phyloP scores from a whole-genome alignment of 2,888 invertebrate species.

The Calameuta idolon region DNA sequence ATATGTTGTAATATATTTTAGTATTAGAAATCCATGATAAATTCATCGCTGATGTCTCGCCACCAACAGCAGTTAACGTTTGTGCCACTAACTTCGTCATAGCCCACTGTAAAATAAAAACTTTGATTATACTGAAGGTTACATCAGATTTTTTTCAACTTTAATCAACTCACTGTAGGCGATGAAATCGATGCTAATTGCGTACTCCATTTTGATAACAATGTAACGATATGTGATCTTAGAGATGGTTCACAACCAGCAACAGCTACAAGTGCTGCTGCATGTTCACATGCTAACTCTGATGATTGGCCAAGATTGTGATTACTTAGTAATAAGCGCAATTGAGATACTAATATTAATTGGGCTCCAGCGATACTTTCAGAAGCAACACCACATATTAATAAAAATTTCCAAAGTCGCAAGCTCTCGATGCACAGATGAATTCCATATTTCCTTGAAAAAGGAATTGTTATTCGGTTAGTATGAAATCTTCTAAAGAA shows the following conservation, averaged over 20 bases:
- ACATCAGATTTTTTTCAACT: background rate
- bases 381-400: constrained; percentile 44
- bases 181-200: constrained; percentile 44
- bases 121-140: background rate
- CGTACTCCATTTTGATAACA: constrained; percentile 58
- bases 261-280: constrained; percentile 53
- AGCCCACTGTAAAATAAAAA: constrained; percentile 48
- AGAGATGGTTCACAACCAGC: constrained; percentile 42
- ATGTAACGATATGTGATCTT: constrained; percentile 40
- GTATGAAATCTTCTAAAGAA: background rate
- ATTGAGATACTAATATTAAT: constrained; percentile 49
- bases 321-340: constrained; percentile 53
- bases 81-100: constrained; percentile 53
- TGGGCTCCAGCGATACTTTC: constrained; percentile 54
- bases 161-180: constrained; percentile 42
- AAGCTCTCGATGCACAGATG: constrained; percentile 57
- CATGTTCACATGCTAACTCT: constrained; percentile 58
- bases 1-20: constrained; percentile 46
- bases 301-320: constrained; percentile 51
- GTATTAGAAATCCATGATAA: constrained; percentile 42
- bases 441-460: constrained; percentile 39
- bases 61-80: constrained; percentile 41
- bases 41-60: constrained; percentile 39
- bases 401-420: constrained; percentile 56
- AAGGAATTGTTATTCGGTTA: constrained; percentile 19